Conservation (phyloP, 2,113 vertebrate genomes). For the Pogona vitticeps region DNA sequence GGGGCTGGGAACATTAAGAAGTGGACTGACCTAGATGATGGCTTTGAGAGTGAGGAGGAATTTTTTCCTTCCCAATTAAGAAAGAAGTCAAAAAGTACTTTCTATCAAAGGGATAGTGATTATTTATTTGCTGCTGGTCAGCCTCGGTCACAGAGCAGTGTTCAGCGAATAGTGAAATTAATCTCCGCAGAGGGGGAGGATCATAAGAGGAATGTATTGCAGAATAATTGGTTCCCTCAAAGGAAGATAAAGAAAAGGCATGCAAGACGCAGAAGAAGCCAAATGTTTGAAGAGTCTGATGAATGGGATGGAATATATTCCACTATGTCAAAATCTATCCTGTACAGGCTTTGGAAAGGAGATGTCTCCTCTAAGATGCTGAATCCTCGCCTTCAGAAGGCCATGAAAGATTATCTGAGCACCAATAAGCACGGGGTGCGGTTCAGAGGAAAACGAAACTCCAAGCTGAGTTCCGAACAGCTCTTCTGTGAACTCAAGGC, state of each 20-base stretch:
- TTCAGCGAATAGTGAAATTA: constrained; percentile 57
- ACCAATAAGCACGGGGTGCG: constrained; percentile 91
- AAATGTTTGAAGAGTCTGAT: constrained; percentile 64
- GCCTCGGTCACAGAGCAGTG: constrained; percentile 45
- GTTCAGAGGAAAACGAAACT: constrained; percentile 79
- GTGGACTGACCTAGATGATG: constrained; percentile 61
- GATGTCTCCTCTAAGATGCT: constrained; percentile 87
- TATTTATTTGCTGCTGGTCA: constrained; percentile 73
- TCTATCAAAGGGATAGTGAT: constrained; percentile 62
- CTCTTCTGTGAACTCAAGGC: constrained; percentile 89
- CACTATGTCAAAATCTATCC: constrained; percentile 85
- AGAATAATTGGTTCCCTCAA: constrained; percentile 51
- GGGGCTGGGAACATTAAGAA: constrained; percentile 63
- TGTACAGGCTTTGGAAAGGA: constrained; percentile 89
- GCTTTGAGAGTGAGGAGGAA: constrained; percentile 65
- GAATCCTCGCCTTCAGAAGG: constrained; percentile 89
- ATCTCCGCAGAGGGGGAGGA: constrained; percentile 25
- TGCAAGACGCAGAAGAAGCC: constrained; percentile 34
- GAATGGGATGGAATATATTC: constrained; percentile 83
- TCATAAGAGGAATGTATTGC: constrained; percentile 44
- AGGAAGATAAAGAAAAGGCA: constrained; percentile 63
- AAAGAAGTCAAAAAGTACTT: constrained; percentile 73
- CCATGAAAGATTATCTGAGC: constrained; percentile 89
- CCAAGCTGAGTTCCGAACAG: constrained; percentile 71
- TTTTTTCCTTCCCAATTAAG: constrained; percentile 69